A percentile compares a stretch with the other conserved stretches of the same genome.
Conservation (phyloP, 2,797 vertebrate genomes). For the Pagetopsis macropterus region DNA sequence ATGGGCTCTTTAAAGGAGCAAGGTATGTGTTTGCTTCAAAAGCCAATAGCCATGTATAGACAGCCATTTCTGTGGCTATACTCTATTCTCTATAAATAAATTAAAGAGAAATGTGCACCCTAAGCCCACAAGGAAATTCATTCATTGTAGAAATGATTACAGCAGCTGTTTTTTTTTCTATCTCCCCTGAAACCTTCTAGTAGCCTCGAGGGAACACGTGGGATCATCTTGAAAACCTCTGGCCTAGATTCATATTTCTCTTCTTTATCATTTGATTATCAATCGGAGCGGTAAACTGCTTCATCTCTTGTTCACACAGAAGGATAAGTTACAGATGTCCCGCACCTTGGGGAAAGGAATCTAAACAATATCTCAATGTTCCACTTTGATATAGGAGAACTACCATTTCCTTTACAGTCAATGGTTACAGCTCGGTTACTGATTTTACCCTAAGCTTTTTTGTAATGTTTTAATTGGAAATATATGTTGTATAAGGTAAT, state of each 20-base stretch:
- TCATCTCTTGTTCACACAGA: constrained; percentile 11
- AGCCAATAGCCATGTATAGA: constrained; percentile 17
- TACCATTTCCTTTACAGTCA: not conserved
- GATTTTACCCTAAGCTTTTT: not conserved
- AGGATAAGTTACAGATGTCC: constrained; percentile 1
- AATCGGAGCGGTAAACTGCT: constrained; percentile 18
- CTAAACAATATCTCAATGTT: not conserved
- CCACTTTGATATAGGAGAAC: not conserved
- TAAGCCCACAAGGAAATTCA: constrained; percentile 41
- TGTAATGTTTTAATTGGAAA: not conserved
- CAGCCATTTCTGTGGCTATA: constrained; percentile 6
- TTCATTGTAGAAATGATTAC: constrained; percentile 44
- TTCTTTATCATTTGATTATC: constrained; percentile 47
- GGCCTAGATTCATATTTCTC: constrained; percentile 51
- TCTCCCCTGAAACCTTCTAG: constrained; percentile 44
- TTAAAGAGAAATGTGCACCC: constrained; percentile 20
- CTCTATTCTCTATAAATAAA: constrained; percentile 43
- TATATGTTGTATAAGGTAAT: not conserved
- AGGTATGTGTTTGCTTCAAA: not conserved
- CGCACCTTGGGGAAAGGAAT: not conserved
- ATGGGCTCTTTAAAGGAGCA: not conserved
- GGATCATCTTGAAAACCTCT: constrained; percentile 58
- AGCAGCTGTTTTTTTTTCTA: constrained; percentile 12
- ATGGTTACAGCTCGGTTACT: not conserved
- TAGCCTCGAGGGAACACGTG: constrained; percentile 45